Conservation (phyloP, 2,113 vertebrate species). For the Microcebus murinus region DNA sequence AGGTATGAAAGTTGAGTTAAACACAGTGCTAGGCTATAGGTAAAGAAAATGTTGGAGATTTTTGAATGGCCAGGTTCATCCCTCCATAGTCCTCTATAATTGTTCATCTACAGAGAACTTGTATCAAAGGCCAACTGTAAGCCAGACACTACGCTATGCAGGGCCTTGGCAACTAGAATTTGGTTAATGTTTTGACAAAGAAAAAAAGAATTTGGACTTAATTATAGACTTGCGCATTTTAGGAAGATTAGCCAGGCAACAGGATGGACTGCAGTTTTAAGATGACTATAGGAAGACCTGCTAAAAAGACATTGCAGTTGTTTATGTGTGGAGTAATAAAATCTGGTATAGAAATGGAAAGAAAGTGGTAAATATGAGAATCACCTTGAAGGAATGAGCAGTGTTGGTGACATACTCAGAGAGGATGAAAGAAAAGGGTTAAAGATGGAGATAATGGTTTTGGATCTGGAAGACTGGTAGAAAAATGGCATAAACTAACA, state of each 20-base stretch:
- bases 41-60: background rate
- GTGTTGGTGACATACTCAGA: background rate
- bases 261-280: background rate
- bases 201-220: constrained; percentile 22
- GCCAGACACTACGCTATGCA: background rate
- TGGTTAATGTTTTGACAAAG: constrained; percentile 41
- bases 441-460: background rate
- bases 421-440: background rate
- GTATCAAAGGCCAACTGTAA: background rate
- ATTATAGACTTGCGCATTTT: background rate
- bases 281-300: background rate
- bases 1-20: background rate
- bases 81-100: background rate
- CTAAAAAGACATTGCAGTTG: background rate
- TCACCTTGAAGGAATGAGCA: background rate
- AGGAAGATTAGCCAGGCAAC: background rate
- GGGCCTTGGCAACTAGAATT: background rate
- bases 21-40: background rate
- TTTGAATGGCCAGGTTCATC: background rate
- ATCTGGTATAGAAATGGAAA: background rate
- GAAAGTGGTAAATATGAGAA: background rate
- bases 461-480: background rate
- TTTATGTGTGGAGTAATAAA: background rate
- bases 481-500: background rate
- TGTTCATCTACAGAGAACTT: background rate